phyloP scores from a whole-genome alignment of 2,888 invertebrate species.

The Herminia tarsipennalis region DNA sequence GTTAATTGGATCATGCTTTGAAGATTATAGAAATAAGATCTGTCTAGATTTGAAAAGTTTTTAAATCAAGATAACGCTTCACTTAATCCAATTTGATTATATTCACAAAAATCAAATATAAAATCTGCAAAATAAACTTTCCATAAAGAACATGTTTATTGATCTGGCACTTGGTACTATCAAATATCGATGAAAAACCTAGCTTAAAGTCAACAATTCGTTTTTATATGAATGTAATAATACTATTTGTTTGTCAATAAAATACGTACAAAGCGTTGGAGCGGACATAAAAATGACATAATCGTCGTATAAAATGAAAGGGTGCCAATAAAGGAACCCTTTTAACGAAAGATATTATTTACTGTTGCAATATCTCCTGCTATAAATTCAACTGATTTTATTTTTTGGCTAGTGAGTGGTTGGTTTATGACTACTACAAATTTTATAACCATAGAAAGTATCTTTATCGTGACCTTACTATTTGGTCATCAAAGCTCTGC shows the following conservation, averaged over 20 bases:
- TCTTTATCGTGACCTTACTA: too few species aligned
- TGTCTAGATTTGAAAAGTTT: too few species aligned
- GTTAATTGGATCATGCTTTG: too few species aligned
- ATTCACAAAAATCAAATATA: too few species aligned
- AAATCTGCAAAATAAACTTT: neutral
- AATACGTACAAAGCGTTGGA: constrained; percentile 67
- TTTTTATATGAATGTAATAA: constrained; percentile 29
- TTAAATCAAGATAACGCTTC: too few species aligned
- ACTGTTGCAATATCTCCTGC: constrained; percentile 68
- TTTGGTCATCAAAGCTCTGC: too few species aligned
- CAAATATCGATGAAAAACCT: neutral
- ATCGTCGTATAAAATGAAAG: constrained; percentile 78
- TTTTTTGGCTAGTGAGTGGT: constrained; percentile 20
- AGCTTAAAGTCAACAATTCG: constrained; percentile 3
- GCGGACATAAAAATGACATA: constrained; percentile 78
- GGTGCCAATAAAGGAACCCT: constrained; percentile 77
- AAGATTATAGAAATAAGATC: too few species aligned
- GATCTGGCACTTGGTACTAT: neutral
- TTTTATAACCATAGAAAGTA: neutral
- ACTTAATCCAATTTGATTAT: too few species aligned
- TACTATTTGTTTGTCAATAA: constrained; percentile 73
- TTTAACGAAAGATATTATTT: constrained; percentile 79
- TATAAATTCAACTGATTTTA: constrained; percentile 64
- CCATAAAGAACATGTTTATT: neutral
- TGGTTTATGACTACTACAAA: neutral